A percentile compares a stretch with the other conserved stretches of the same genome.
Evolutionary conservation across 2,888 invertebrate species (phyloP).

Genomic region (Aromia moschata): DNA sequence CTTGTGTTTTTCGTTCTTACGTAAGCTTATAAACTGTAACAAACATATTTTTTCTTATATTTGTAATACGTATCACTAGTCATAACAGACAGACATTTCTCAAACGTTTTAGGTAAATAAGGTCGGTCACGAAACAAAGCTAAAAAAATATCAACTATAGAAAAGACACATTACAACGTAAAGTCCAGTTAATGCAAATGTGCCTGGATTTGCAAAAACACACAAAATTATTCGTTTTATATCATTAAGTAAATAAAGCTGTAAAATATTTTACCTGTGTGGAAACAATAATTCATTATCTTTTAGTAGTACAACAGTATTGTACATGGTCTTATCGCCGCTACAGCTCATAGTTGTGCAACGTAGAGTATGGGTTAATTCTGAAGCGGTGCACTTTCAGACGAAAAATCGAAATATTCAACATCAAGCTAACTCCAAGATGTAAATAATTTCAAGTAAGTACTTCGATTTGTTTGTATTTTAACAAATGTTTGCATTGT

Average conservation of each 20-base stretch:
- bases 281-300: slow-evolving; percentile 23
- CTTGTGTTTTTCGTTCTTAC: no score
- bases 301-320: slow-evolving; percentile 13
- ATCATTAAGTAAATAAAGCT: slow-evolving; percentile 29
- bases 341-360: background rate
- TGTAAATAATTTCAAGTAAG: slow-evolving; percentile 19
- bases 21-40: no score
- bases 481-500: no score
- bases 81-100: no score
- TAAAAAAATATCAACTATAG: no score
- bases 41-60: no score
- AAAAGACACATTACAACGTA: no score
- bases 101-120: no score
- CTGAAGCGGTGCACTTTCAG: background rate
- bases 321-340: background rate
- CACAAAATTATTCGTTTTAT: slow-evolving; percentile 13
- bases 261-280: slow-evolving; percentile 21
- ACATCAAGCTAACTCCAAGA: background rate
- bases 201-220: slow-evolving; percentile 8
- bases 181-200: slow-evolving; percentile 1
- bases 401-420: background rate
- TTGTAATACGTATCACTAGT: no score
- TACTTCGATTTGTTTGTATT: no score
- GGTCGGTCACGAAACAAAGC: no score
- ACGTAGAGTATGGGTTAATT: slow-evolving; percentile 19